Conservation (phyloP, 2,797 vertebrate genomes). For the Macropus fuliginosus region DNA sequence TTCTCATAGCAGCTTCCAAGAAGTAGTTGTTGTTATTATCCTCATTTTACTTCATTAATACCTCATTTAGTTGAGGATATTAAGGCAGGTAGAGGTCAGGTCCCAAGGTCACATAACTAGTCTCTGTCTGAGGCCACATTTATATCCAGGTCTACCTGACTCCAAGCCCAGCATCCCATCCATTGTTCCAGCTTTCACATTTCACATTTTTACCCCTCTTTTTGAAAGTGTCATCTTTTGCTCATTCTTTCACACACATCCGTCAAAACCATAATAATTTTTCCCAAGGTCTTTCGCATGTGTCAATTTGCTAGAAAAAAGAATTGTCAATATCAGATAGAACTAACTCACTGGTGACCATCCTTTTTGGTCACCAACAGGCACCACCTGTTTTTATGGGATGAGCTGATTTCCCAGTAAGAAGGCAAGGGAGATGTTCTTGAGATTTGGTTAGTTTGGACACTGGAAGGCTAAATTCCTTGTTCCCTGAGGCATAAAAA, state of each 20-base stretch:
- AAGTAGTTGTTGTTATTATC: too few species aligned
- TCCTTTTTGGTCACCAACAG: neutral
- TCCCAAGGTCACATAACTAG: too few species aligned
- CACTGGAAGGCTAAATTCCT: neutral
- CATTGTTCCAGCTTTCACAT: neutral
- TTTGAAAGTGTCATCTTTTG: neutral
- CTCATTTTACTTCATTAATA: too few species aligned
- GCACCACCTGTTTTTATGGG: neutral
- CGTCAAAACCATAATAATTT: neutral
- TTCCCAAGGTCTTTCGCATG: neutral
- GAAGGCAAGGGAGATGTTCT: neutral
- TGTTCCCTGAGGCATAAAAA: neutral
- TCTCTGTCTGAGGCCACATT: too few species aligned
- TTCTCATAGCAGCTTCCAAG: neutral
- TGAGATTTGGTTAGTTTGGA: neutral
- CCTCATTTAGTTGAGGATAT: too few species aligned
- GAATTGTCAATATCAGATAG: neutral
- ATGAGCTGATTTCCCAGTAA: neutral
- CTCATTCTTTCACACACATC: neutral
- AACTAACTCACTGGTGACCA: neutral
- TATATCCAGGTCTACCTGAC: too few species aligned
- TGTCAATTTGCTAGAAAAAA: neutral
- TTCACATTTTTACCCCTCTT: neutral
- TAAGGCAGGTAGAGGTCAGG: too few species aligned
- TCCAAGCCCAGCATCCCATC: too few species aligned